Conservation (phyloP, 1,140 invertebrate species). For the Bathynomus jamesi region DNA sequence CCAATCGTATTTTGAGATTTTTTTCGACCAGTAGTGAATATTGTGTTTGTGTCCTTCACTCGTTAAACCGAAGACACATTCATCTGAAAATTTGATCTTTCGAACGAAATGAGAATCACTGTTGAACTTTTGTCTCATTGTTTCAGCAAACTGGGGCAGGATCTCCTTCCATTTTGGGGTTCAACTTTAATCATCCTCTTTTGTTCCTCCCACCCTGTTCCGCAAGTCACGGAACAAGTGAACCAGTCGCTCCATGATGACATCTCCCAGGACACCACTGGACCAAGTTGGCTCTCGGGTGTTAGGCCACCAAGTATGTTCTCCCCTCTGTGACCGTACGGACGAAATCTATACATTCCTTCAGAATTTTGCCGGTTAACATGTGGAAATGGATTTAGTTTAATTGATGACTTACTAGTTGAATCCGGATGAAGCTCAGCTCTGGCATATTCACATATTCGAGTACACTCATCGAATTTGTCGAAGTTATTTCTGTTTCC, state of each 20-base stretch:
- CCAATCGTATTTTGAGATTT: no score
- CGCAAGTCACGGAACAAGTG: conserved; percentile 63
- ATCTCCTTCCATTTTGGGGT: conserved; percentile 58
- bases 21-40: no score
- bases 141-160: conserved; percentile 53
- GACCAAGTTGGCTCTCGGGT: conserved; percentile 25
- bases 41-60: no score
- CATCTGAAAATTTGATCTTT: no score
- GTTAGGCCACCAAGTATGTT: conserved; percentile 22
- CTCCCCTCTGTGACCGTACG: no score
- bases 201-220: conserved; percentile 48
- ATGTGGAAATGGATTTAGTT: no score
- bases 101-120: no score
- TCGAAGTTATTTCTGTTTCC: conserved; percentile 85
- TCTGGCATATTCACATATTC: conserved; percentile 52
- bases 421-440: no score
- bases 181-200: conserved; percentile 46
- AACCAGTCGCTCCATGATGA: conserved; percentile 67
- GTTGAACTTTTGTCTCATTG: conserved; percentile 46
- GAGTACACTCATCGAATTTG: conserved; percentile 63
- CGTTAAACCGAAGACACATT: no score
- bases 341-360: no score
- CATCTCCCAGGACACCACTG: conserved; percentile 51
- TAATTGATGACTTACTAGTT: no score
- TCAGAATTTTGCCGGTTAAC: no score